phyloP scores from a whole-genome alignment of 2,797 vertebrate species.

The Rhinogobio ventralis region DNA sequence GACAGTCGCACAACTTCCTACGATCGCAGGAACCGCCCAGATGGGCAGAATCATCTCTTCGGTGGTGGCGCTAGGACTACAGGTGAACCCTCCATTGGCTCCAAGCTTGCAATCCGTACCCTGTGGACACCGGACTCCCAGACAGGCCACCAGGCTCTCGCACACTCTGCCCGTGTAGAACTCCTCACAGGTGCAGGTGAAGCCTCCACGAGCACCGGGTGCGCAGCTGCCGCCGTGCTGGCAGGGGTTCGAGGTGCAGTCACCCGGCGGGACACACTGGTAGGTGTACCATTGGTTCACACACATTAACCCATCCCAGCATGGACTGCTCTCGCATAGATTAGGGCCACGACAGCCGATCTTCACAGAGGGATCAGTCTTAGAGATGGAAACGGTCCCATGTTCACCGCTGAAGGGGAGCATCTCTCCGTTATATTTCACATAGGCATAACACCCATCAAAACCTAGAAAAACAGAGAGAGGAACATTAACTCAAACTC shows the following conservation, averaged over 20 bases:
- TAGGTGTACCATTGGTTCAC: constrained; percentile 95
- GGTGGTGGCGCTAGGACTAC: constrained; percentile 72
- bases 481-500: neutral
- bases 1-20: constrained; percentile 91
- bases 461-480: constrained; percentile 81
- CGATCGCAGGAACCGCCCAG: constrained; percentile 96
- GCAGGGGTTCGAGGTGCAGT: constrained; percentile 90
- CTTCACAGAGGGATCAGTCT: constrained; percentile 85
- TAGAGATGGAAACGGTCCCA: constrained; percentile 83
- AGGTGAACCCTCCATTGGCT: constrained; percentile 80
- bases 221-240: constrained; percentile 92
- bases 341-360: constrained; percentile 93
- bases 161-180: constrained; percentile 86
- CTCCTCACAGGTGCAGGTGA: constrained; percentile 90
- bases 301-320: constrained; percentile 92
- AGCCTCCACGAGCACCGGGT: constrained; percentile 77
- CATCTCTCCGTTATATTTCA: constrained; percentile 88
- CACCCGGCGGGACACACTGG: constrained; percentile 89
- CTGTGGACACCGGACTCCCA: constrained; percentile 84
- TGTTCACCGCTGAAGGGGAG: constrained; percentile 92
- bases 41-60: constrained; percentile 87
- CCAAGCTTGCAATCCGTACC: constrained; percentile 83
- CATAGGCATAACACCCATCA: constrained; percentile 88
- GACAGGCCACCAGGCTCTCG: constrained; percentile 87
- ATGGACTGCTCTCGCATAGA: constrained; percentile 91